Base-by-base conservation (phyloP, 2,888 invertebrate species). In the Ophraella communa region DNA sequence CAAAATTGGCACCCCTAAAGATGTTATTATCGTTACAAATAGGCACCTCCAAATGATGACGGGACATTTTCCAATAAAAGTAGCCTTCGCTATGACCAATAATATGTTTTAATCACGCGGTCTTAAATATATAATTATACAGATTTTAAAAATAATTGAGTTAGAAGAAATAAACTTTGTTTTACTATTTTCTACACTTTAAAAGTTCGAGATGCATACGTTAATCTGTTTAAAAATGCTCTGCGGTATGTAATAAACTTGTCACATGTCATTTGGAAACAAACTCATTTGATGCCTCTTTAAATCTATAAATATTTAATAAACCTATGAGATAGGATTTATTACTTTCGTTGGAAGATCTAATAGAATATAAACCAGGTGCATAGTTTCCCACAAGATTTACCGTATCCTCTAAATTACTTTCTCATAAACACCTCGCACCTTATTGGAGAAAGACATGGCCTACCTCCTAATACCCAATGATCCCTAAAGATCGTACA, bases 401-500 rank as follows among this genome's bases (percentile, higher is more conserved):
- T 39, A 51, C 53, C 24, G 56, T 57, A 49, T 56, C 47, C 51
- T 51, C 27, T n/a, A 18, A 42, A 57, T 62, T 57, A 51, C 17
- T 52, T 42, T 30, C 55, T 30, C 33, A 24, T 49, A 56, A 62
- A 55, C 57, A 45, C 20, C 55, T 52, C 21, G 44, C 39, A 23
- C 24, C 52, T 45, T 24, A 24, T 39, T 8, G 59, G 18, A n/a
- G 33, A 56, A 59, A 59, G 24, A 59, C 58, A 49, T 17, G 49
- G 42, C 51, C 59, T 8, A 18, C 21, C 21, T 8, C 11, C 30
- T 52, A 59, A 59, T 52, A 60, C 52, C 30, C 52, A 60, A 60
- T 60, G 59, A 59, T 24, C 60, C 60, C 30, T 60, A 53, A 60
- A 44, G 18, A 52, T 30, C 44, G 18, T 53, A 39, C 20, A 52